Conservation (phyloP, 1,140 invertebrate genomes). For the Drosophila equinoxialis region DNA sequence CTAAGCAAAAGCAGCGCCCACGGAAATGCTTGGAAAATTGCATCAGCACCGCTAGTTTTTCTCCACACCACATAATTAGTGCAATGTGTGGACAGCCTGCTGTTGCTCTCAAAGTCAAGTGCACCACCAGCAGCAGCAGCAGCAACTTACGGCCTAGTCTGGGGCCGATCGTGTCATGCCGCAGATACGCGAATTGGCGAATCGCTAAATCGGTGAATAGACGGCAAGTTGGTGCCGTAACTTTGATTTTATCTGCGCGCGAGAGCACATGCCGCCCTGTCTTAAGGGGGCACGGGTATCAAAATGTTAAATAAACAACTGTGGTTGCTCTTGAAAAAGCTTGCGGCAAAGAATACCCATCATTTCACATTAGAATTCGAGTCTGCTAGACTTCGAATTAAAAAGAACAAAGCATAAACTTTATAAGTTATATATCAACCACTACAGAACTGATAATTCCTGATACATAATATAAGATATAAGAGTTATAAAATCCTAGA, state of each 20-base stretch:
- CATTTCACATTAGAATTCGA: neutral
- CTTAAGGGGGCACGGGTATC: constrained; percentile 12
- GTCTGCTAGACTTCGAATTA: neutral
- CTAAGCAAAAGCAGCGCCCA: constrained; percentile 45
- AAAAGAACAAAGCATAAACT: neutral
- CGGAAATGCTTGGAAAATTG: constrained; percentile 67
- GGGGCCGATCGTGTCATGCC: constrained; percentile 24
- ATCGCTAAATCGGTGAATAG: constrained; percentile 31
- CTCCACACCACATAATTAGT: constrained; percentile 67
- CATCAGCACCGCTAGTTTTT: constrained; percentile 60
- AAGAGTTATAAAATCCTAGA: too few species aligned
- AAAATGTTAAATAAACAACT: constrained; percentile 42
- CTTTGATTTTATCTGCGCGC: constrained; percentile 18
- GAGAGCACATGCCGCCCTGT: neutral
- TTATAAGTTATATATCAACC: too few species aligned
- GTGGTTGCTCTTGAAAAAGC: constrained; percentile 38
- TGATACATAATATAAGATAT: too few species aligned
- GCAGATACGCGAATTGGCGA: constrained; percentile 14
- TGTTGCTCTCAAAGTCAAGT: constrained; percentile 37
- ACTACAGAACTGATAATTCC: too few species aligned
- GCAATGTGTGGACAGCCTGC: constrained; percentile 74
- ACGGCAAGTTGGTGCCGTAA: constrained; percentile 17
- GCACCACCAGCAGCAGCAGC: constrained; percentile 23
- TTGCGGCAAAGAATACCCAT: constrained; percentile 9
- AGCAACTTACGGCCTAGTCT: constrained; percentile 2